phyloP scores from a whole-genome alignment of 2,797 vertebrate genomes.

The Tadarida brasiliensis region DNA sequence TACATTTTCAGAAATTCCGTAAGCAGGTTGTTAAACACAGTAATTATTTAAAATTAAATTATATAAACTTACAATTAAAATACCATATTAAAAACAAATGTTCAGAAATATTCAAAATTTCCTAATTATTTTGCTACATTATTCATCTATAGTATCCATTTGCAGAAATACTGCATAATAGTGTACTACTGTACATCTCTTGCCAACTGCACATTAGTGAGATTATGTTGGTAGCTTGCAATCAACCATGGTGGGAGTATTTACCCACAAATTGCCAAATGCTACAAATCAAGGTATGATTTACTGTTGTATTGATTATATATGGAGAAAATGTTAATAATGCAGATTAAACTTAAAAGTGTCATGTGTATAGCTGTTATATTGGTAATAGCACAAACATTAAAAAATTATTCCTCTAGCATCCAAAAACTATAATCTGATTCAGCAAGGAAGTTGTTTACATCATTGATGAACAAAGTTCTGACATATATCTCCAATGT shows the following conservation, averaged over 20 bases:
- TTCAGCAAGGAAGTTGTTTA: not conserved
- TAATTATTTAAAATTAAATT: slow-evolving; percentile 29
- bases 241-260: not conserved
- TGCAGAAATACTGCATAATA: not conserved
- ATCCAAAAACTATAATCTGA: not conserved
- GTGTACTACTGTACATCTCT: not conserved
- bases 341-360: not conserved
- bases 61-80: not conserved
- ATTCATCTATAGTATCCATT: not conserved
- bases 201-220: not conserved
- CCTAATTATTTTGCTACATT: not conserved
- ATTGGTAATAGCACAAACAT: not conserved
- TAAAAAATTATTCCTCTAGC: not conserved
- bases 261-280: not conserved
- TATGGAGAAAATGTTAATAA: not conserved
- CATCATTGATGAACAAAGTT: not conserved
- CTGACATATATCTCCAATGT: not conserved
- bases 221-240: not conserved
- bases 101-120: not conserved
- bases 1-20: not conserved
- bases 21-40: slow-evolving; percentile 3
- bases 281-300: not conserved
- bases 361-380: not conserved
- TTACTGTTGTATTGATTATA: not conserved
- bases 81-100: not conserved